These are phyloP conservation scores for Drosophila atripex DNA, from an alignment of 2,888 invertebrate species.

Conservation along the genomic window DNA sequence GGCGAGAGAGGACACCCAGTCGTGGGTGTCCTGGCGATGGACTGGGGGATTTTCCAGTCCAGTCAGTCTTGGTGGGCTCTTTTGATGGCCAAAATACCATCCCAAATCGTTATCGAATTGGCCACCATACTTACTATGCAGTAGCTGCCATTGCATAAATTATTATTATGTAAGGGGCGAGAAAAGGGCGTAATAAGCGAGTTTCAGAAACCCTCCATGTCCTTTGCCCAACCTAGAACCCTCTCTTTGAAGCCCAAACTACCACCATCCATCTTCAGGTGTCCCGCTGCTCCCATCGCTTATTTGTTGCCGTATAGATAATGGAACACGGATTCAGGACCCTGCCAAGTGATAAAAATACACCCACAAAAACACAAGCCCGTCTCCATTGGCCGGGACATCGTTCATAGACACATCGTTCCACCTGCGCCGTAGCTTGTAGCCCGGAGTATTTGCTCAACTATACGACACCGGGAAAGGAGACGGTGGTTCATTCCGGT, in stretches of 20 bases:
- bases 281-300: conserved; percentile 20
- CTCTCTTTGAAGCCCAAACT: not conserved
- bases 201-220: conserved; percentile 27
- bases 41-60: conserved; percentile 15
- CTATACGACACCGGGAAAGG: not conserved
- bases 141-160: conserved; percentile 40
- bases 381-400: conserved; percentile 4
- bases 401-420: conserved; percentile 3
- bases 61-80: conserved; percentile 1
- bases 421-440: not conserved
- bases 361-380: conserved; percentile 14
- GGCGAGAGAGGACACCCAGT: conserved; percentile 9
- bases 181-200: conserved; percentile 16
- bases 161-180: conserved; percentile 61
- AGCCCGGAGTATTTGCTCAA: conserved; percentile 5
- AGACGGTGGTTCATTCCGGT: conserved; percentile 1
- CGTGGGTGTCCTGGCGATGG: not conserved
- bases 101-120: conserved; percentile 44
- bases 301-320: conserved; percentile 61
- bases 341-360: conserved; percentile 55
- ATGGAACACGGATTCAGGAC: conserved; percentile 63
- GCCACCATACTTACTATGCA: conserved; percentile 27
- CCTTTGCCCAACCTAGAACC: not conserved
- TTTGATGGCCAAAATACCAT: conserved; percentile 13
- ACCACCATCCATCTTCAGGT: conserved; percentile 3